Conservation (phyloP, 2,797 vertebrate species). For the Coregonus ussuriensis region DNA sequence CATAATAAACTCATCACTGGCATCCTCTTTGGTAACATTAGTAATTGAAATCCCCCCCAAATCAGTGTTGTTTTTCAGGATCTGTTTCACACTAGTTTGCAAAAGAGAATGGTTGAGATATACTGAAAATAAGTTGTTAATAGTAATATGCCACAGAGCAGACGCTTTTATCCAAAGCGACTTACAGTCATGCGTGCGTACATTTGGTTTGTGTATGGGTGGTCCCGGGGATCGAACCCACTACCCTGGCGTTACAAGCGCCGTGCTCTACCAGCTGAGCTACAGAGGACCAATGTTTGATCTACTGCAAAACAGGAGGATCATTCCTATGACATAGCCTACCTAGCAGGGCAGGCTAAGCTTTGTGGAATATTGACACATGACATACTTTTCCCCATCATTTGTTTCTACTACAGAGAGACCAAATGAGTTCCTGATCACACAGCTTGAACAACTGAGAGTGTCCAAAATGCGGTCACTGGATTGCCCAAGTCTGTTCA, state of each 20-base stretch:
- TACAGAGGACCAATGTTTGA: not conserved
- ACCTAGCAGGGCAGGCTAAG: too few species aligned
- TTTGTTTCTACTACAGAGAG: conserved; percentile 55
- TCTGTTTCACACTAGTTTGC: not conserved
- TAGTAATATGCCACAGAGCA: too few species aligned
- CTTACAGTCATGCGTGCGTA: too few species aligned
- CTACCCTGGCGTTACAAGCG: too few species aligned
- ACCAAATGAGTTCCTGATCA: conserved; percentile 68
- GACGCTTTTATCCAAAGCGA: too few species aligned
- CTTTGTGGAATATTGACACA: too few species aligned
- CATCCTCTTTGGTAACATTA: not conserved
- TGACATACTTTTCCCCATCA: not conserved
- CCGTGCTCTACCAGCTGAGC: too few species aligned
- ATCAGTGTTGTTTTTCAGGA: not conserved
- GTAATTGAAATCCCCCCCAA: too few species aligned
- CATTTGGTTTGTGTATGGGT: too few species aligned
- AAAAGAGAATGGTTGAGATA: not conserved
- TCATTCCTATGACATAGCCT: too few species aligned
- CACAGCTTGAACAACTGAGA: conserved; percentile 67
- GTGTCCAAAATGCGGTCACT: conserved; percentile 32
- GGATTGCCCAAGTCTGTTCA: conserved; percentile 62
- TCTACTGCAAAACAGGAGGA: not conserved
- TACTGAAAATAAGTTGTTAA: not conserved
- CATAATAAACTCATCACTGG: not conserved
- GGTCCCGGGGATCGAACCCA: too few species aligned